Evolutionary conservation across 2,797 vertebrate genomes (phyloP), one percentile per base, ranked within the genome.

Genomic region (Alca torda): DNA sequence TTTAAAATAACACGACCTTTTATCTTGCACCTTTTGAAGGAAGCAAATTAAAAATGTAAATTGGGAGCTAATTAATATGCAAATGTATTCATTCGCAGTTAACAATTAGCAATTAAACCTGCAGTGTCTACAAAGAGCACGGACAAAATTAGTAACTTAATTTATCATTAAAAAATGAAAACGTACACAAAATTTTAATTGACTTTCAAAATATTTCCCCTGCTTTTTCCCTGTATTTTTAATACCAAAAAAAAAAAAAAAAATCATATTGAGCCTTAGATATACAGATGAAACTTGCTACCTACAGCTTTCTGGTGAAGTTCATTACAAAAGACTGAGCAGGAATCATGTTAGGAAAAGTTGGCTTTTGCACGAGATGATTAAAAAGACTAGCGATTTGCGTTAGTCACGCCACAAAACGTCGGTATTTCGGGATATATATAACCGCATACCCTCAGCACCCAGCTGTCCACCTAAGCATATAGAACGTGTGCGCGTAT

Each of bases 41-140:
- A 99, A 98, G 99, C 98, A 99, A 99, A 99, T 99, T 99, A 99
- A 99, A 99, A 99, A 99, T 99, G 99, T 99, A 99, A 99, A 99
- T 99, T 99, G 98, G 98, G 98, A 98, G 98, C 98, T 99, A 99
- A 99, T 99, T 99, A 99, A 99, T 99, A 99, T 99, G 99, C 99
- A 99, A 99, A 99, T 99, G 98, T 99, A 99, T 99, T 99, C 99
- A 98, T 99, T 99, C 98, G 97, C 99, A 99, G 99, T 99, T 99
- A 99, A 99, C 99, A 99, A 99, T 99, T 99, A 99, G 99, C 99
- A 99, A 99, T 99, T 99, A 99, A 99, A 99, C 99, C 99, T 98
- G 98, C 99, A 99, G 99, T 99, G 99, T 99, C 99, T 99, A 99
- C 99, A 99, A 99, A 99, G 99, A 99, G 99, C 99, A 98, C 98